Base-by-base conservation (phyloP, 2,888 invertebrate genomes). In the Zele albiditarsus region DNA sequence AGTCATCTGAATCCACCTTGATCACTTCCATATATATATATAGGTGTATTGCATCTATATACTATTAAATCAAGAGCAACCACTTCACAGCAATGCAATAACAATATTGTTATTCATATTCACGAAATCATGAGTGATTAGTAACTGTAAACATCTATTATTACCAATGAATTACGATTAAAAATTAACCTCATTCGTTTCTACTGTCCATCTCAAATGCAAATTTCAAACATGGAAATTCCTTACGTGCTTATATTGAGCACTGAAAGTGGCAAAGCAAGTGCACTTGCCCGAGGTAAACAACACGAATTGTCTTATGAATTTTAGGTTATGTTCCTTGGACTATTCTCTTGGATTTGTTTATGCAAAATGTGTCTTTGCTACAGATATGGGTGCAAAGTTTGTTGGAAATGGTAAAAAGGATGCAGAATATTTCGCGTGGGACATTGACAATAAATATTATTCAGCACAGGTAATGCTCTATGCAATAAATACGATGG, bases 361-460 rank as follows among this genome's bases (percentile, higher is more conserved):
- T 38, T 42, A 70, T 67, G 53, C 8, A 67, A 49, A 74, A 46
- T 38, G 67, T 62, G 46, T 46, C 58, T 33, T 27, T 53, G 12
- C 10, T 69, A 14, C 74, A 88, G 88, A 81, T 58, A 84, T 88
- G 60, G 85, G 84, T 20, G 86, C 87, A 38, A 85, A 88, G 75
- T 81, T 81, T n/a, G 73, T 84, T 8, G 78, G 82, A 16, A 79
- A 85, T 23, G 81, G 86, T 70, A n/a, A 66, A 12, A 84, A 86
- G 20, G 84, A 87, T 66, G 79, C 87, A 10, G 81, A 85, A 66
- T 86, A 88, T 75, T 90, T 91, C 82, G 85, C 90, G 1, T 93
- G 93, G 92, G 90, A 90, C 77, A 92, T 94, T 76, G 92, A 93
- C 79, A 94, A 93, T 53, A 95, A 95, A 87, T 95, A 95, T 89